Percentiles rank a stretch among this genome's conserved stretches.
phyloP scores from a whole-genome alignment of 2,113 vertebrate genomes.

The Chaenocephalus aceratus region DNA sequence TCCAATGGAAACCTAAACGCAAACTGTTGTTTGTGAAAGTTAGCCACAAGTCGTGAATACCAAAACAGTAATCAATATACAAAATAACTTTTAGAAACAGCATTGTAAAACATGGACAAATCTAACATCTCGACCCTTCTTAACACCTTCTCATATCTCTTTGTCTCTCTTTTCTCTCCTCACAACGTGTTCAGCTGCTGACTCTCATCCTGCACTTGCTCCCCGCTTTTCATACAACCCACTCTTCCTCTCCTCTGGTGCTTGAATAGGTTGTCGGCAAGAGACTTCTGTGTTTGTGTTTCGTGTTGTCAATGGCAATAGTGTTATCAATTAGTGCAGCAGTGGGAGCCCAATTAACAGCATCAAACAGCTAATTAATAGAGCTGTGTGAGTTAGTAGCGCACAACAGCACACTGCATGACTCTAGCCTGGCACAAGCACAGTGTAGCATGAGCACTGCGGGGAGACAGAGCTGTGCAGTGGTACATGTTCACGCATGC shows the following conservation, averaged over 20 bases:
- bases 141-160: conserved; percentile 25
- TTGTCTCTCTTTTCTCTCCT: conserved; percentile 62
- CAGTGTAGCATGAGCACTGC: conserved; percentile 59
- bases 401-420: conserved; percentile 74
- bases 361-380: conserved; percentile 90
- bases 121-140: conserved; percentile 26
- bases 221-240: conserved; percentile 51
- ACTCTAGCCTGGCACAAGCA: conserved; percentile 59
- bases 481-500: neutral
- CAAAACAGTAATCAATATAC: conserved; percentile 69
- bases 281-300: conserved; percentile 80
- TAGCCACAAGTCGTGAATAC: conserved; percentile 58
- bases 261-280: conserved; percentile 71
- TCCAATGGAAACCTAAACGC: conserved; percentile 71
- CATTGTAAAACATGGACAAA: conserved; percentile 60
- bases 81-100: conserved; percentile 56
- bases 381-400: conserved; percentile 82
- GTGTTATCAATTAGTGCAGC: conserved; percentile 88
- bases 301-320: conserved; percentile 83
- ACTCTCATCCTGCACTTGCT: conserved; percentile 64
- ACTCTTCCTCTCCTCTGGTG: conserved; percentile 56
- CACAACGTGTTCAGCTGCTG: conserved; percentile 24
- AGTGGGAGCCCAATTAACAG: conserved; percentile 89
- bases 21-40: conserved; percentile 64
- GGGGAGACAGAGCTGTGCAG: conserved; percentile 27